These are phyloP conservation scores for Armadillidium nasatum DNA, from an alignment of 1,140 invertebrate species.

Conservation along the genomic window DNA sequence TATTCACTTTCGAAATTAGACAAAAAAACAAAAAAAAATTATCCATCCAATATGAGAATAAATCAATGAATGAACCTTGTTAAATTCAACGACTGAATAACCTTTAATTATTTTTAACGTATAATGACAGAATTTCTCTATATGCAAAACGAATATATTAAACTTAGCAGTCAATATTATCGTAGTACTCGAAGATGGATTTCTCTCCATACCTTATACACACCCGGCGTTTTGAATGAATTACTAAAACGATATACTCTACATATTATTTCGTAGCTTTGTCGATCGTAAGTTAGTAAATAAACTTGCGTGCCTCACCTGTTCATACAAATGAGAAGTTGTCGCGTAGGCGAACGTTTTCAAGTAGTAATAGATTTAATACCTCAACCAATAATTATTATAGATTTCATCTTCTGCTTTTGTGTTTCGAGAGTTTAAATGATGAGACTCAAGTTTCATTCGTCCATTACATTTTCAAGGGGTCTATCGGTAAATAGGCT, in stretches of 20 bases:
- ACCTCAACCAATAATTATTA: constrained; percentile 13
- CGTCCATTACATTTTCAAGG: background rate
- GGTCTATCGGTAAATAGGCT: background rate
- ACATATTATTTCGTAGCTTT: background rate
- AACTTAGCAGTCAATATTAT: background rate
- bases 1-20: background rate
- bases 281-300: background rate
- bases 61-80: constrained; percentile 10
- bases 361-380: constrained; percentile 6
- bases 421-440: background rate
- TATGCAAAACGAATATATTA: background rate
- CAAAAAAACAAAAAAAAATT: background rate
- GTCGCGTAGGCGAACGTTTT: background rate
- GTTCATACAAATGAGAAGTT: background rate
- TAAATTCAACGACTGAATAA: background rate
- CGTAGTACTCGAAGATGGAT: background rate
- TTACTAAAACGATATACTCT: too few species aligned
- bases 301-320: background rate
- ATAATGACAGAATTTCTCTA: background rate
- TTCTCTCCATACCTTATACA: too few species aligned
- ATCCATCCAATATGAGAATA: background rate
- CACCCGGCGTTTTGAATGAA: too few species aligned
- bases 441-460: background rate
- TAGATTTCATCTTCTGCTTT: constrained; percentile 7
- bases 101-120: background rate